A percentile compares a stretch with the other conserved stretches of the same genome.
Evolutionary conservation across 1,140 invertebrate genomes (phyloP).

Genomic region (Drosophila athabasca): DNA sequence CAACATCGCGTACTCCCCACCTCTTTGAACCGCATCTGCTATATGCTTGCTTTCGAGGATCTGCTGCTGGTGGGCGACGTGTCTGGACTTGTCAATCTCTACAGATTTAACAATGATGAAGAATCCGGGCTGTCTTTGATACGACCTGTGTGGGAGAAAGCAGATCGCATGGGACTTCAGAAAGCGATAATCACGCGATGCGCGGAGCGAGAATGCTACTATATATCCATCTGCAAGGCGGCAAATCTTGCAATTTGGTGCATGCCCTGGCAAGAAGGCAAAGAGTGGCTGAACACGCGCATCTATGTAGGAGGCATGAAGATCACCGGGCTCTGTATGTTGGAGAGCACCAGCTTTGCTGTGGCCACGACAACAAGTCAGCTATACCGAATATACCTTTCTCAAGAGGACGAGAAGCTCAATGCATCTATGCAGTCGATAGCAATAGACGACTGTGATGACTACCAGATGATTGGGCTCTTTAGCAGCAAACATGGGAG

Average conservation of each 20-base stretch:
- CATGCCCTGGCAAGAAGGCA: constrained; percentile 4
- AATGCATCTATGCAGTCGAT: constrained; percentile 29
- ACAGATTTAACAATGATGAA: constrained; percentile 3
- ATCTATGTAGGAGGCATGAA: constrained; percentile 64
- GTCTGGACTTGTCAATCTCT: constrained; percentile 43
- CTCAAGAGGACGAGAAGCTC: constrained; percentile 30
- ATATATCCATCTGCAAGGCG: constrained; percentile 59
- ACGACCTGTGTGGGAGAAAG: constrained; percentile 49
- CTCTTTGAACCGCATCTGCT: constrained; percentile 51
- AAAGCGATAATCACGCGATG: constrained; percentile 39
- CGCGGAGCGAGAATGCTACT: constrained; percentile 29
- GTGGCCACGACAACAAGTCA: constrained; percentile 32
- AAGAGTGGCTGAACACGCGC: constrained; percentile 33
- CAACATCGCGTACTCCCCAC: constrained; percentile 33
- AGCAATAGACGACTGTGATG: constrained; percentile 2
- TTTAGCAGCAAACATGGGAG: constrained; percentile 36
- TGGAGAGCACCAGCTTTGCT: constrained; percentile 15
- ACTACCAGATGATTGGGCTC: constrained; percentile 52
- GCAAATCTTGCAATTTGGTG: constrained; percentile 62
- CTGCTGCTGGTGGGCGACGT: constrained; percentile 55
- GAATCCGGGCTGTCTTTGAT: constrained; percentile 22
- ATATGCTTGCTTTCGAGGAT: constrained; percentile 38
- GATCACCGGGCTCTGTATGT: constrained; percentile 47
- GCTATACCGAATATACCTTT: constrained; percentile 30
- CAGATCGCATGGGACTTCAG: constrained; percentile 62